These are phyloP conservation scores for Bombyx mandarina DNA, from an alignment of 1,140 invertebrate genomes.

Conservation along the genomic window DNA sequence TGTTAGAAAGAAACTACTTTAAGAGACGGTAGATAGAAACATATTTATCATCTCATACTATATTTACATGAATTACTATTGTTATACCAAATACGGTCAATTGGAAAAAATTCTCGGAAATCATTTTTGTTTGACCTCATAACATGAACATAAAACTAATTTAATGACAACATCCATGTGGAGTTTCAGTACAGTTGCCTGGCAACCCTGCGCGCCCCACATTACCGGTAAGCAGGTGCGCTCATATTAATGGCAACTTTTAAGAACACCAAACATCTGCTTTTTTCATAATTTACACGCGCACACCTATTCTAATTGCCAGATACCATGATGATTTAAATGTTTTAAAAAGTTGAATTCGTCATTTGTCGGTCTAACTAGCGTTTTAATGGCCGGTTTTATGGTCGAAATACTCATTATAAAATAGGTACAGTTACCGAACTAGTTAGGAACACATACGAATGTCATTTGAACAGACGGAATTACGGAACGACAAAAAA, in stretches of 20 bases:
- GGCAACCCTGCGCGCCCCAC: constrained; percentile 21
- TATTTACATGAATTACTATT: too few relatives aligned
- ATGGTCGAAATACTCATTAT: constrained; percentile 20
- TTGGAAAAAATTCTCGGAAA: too few relatives aligned
- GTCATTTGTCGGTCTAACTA: constrained; percentile 20
- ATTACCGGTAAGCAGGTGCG: constrained; percentile 54
- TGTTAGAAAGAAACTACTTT: too few relatives aligned
- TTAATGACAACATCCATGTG: too few relatives aligned
- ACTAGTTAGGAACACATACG: too few relatives aligned
- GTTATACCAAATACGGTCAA: too few relatives aligned
- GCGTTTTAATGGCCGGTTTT: constrained; percentile 33
- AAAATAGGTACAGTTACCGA: constrained; percentile 7
- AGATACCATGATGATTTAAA: constrained; percentile 28
- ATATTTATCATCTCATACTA: too few relatives aligned
- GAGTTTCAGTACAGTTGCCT: not conserved
- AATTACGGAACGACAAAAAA: too few relatives aligned
- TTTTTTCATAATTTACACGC: constrained; percentile 51
- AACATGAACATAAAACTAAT: too few relatives aligned
- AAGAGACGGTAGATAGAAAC: too few relatives aligned
- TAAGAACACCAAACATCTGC: constrained; percentile 58
- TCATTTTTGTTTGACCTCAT: too few relatives aligned
- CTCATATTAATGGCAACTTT: constrained; percentile 40
- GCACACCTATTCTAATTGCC: constrained; percentile 53
- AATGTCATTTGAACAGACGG: too few relatives aligned
- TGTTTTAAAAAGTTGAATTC: constrained; percentile 25